phyloP scores from a whole-genome alignment of 2,888 invertebrate genomes.

The Bhutanitis thaidina region DNA sequence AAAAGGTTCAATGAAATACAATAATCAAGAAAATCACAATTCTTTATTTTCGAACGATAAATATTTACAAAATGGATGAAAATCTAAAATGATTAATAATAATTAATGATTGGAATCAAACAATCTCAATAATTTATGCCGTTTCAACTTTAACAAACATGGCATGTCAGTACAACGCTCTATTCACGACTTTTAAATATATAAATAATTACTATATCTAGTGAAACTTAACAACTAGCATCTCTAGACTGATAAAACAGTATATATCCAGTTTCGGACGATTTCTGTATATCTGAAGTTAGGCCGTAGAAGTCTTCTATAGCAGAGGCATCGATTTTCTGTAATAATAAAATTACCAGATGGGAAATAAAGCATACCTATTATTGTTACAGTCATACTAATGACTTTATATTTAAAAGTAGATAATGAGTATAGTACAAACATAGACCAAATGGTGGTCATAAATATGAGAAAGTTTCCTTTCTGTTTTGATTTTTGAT shows the following conservation, averaged over 20 bases:
- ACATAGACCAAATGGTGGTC: too few species aligned
- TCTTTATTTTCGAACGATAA: conserved; percentile 55
- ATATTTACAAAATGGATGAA: conserved; percentile 66
- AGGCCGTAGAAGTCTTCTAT: conserved; percentile 99
- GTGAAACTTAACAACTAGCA: conserved; percentile 80
- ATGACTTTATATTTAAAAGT: too few species aligned
- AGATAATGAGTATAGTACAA: too few species aligned
- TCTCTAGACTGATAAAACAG: conserved; percentile 98
- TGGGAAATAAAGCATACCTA: too few species aligned
- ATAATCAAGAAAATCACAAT: conserved; percentile 16
- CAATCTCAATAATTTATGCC: conserved; percentile 69
- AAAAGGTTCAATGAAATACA: neutral
- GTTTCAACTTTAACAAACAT: conserved; percentile 71
- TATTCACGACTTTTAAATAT: conserved; percentile 61
- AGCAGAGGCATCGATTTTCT: conserved; percentile 99
- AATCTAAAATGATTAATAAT: conserved; percentile 47
- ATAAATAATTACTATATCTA: conserved; percentile 69
- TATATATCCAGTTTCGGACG: conserved; percentile 99
- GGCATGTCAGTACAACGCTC: conserved; percentile 65
- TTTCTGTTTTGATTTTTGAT: too few species aligned
- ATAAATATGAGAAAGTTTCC: too few species aligned
- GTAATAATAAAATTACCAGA: conserved; percentile 42
- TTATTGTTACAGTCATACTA: too few species aligned
- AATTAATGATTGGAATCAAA: conserved; percentile 55
- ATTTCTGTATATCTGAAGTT: conserved; percentile 98